These are phyloP conservation scores for Meteorus sp. DNA, from an alignment of 1,140 invertebrate species.

Conservation along the genomic window DNA sequence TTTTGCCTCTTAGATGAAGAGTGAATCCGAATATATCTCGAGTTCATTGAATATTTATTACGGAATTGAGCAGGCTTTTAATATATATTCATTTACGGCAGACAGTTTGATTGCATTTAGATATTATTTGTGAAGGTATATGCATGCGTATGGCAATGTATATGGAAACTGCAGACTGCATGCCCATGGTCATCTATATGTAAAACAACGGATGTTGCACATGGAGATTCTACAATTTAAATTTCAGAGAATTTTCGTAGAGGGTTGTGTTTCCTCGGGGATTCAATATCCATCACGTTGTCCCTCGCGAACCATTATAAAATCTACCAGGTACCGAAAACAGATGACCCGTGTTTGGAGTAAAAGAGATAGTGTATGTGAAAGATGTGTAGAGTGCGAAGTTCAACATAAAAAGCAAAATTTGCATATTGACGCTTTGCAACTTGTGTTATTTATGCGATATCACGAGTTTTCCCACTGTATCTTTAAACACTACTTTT, in stretches of 20 bases:
- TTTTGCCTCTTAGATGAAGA: too few relatives aligned
- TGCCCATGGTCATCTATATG: slow-evolving; percentile 19
- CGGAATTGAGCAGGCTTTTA: background rate
- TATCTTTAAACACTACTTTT: too few relatives aligned
- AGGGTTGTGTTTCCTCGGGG: background rate
- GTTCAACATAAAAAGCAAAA: background rate
- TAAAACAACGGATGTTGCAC: background rate
- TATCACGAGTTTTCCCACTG: too few relatives aligned
- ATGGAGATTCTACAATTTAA: slow-evolving; percentile 20
- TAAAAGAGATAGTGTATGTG: too few relatives aligned
- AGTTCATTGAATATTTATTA: slow-evolving; percentile 17
- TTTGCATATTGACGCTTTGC: slow-evolving; percentile 12
- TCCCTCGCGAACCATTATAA: too few relatives aligned
- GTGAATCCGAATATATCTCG: background rate
- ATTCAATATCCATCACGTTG: background rate
- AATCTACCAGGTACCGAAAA: background rate
- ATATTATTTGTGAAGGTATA: too few relatives aligned
- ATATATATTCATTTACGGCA: slow-evolving; percentile 17
- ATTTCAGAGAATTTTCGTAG: background rate
- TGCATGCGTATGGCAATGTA: background rate
- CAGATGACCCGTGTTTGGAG: too few relatives aligned
- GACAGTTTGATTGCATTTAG: slow-evolving; percentile 9
- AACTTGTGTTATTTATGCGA: slow-evolving; percentile 12
- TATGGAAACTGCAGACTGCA: background rate
- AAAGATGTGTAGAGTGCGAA: background rate